phyloP scores from a whole-genome alignment of 2,888 invertebrate genomes.

The Phyllotreta cruciferae region DNA sequence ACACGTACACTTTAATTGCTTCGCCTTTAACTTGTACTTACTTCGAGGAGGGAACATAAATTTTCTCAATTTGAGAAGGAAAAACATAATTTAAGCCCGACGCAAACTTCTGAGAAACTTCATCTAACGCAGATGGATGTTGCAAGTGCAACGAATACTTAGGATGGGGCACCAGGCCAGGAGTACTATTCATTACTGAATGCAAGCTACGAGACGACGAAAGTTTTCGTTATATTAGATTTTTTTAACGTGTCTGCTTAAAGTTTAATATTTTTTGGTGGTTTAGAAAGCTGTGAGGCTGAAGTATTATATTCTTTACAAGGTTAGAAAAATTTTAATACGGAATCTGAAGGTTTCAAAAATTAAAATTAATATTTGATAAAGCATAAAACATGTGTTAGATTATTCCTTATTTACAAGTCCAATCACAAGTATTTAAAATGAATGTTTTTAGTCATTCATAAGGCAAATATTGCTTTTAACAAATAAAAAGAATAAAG shows the following conservation, averaged over 20 bases:
- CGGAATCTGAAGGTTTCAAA: too few relatives aligned
- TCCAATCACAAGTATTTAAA: too few relatives aligned
- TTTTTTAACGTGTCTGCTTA: slow-evolving; percentile 5
- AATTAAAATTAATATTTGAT: too few relatives aligned
- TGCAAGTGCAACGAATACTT: slow-evolving; percentile 16
- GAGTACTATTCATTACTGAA: slow-evolving; percentile 17
- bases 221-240: slow-evolving; percentile 13
- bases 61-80: slow-evolving; percentile 12
- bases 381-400: too few relatives aligned
- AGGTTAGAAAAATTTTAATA: neutral
- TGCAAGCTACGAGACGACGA: slow-evolving; percentile 7
- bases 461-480: too few relatives aligned
- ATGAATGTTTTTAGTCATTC: too few relatives aligned
- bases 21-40: slow-evolving; percentile 11
- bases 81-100: slow-evolving; percentile 19
- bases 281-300: neutral
- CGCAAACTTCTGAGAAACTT: slow-evolving; percentile 14
- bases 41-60: slow-evolving; percentile 11
- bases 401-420: too few relatives aligned
- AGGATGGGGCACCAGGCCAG: neutral
- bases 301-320: too few relatives aligned
- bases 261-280: neutral
- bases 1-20: slow-evolving; percentile 14
- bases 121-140: slow-evolving; percentile 19
- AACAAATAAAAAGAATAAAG: too few relatives aligned